phyloP scores from a whole-genome alignment of 2,113 vertebrate species.

The Oncorhynchus nerka region DNA sequence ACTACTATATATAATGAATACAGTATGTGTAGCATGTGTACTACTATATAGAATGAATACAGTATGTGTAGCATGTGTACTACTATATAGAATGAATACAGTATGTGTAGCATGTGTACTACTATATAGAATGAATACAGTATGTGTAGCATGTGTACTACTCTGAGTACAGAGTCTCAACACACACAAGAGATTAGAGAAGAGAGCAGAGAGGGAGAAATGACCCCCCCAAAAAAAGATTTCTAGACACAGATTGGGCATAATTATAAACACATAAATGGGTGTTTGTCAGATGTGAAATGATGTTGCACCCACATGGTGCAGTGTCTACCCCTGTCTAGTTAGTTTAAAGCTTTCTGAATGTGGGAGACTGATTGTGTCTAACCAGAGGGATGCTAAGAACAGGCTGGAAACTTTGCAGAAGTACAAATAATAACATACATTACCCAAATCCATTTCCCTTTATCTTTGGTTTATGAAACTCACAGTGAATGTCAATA shows the following conservation, averaged over 20 bases:
- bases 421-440: conserved; percentile 31
- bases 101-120: too few species aligned
- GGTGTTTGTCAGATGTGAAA: conserved; percentile 39
- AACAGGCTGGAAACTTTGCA: conserved; percentile 33
- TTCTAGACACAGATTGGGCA: conserved; percentile 39
- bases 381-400: not conserved
- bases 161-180: not conserved
- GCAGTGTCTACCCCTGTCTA: not conserved
- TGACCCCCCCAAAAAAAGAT: too few species aligned
- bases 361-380: too few species aligned
- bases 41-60: not conserved
- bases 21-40: not conserved
- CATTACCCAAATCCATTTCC: conserved; percentile 29
- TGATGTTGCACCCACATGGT: conserved; percentile 7
- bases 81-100: not conserved
- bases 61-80: not conserved
- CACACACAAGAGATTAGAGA: not conserved
- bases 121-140: not conserved
- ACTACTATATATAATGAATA: not conserved
- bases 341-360: not conserved
- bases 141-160: not conserved
- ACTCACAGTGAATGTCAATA: conserved; percentile 39
- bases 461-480: conserved; percentile 35
- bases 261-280: conserved; percentile 23
- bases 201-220: not conserved